Percentiles rank a stretch among this genome's conserved stretches.
Conservation (phyloP, 2,888 invertebrate species). For the Coleophora deauratella region DNA sequence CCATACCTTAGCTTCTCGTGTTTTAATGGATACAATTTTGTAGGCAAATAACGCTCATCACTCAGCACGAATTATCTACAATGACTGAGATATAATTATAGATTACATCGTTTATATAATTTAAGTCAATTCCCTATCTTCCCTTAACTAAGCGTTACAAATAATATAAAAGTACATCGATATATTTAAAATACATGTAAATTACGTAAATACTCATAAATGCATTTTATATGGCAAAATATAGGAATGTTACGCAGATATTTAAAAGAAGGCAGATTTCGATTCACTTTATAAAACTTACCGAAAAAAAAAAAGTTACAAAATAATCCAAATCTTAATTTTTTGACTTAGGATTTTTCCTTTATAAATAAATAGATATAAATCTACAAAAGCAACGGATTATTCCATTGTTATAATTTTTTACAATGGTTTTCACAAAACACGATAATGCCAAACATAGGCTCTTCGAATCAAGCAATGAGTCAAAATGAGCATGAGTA, state of each 20-base stretch:
- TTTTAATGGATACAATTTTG: too few species aligned
- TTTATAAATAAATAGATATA: too few species aligned
- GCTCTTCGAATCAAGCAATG: neutral
- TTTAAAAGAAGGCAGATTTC: constrained; percentile 1
- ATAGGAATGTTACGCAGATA: constrained; percentile 42
- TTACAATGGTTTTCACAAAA: too few species aligned
- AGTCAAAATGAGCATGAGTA: constrained; percentile 6
- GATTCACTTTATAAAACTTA: neutral
- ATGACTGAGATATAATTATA: too few species aligned
- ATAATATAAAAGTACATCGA: constrained; percentile 24
- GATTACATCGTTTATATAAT: too few species aligned
- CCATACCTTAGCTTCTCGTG: too few species aligned
- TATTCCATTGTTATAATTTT: too few species aligned
- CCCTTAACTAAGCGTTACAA: constrained; percentile 40
- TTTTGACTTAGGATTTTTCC: too few species aligned
- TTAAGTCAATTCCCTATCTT: constrained; percentile 43
- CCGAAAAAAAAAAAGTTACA: too few species aligned
- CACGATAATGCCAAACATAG: neutral
- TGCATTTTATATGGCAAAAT: constrained; percentile 57
- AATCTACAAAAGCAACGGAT: too few species aligned
- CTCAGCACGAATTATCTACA: neutral
- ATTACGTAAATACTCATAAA: constrained; percentile 42
- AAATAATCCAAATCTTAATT: too few species aligned
- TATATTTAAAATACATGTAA: constrained; percentile 22
- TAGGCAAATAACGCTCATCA: neutral